Evolutionary conservation across 2,113 vertebrate species (phyloP), one percentile per base, ranked within the genome.

Genomic region (Stigmatopora nigra): DNA sequence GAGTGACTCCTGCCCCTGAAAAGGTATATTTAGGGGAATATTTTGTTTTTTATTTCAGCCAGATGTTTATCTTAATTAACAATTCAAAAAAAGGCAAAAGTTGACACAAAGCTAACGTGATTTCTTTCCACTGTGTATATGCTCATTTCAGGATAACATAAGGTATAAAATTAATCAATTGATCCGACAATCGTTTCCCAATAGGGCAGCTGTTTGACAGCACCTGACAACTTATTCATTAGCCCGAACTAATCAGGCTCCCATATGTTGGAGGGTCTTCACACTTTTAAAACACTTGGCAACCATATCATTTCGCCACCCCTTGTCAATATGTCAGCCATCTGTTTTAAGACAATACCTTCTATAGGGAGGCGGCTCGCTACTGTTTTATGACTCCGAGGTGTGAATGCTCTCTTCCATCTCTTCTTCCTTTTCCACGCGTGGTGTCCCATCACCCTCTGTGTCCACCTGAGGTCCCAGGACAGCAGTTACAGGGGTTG

Each of bases 401-500:
- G 85, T 87, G 84, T 84, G 83, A 88, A 82, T 19, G 35, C 47
- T 60, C 61, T 60, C 58, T 15, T 14, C 12, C 22, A 22, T 45
- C 10, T 51, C 36, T 46, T 31, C 53, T 63, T 58, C 59, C 58
- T 36, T 14, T 52, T 36, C 44, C 67, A 48, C n/a, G 41, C 59
- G 68, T 63, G 65, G 63, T 63, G 67, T 71, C 65, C 76, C 73
- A 66, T 75, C 72, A 64, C 65, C 80, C 71, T 3, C 75, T 67
- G 68, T 74, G 81, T 88, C 88, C 85, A 89, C 85, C 86, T 86
- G 82, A 85, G 81, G 84, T 87, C 86, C 85, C 84, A 82, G 83
- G 84, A 81, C 86, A 78, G 82, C 84, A 83, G 84, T 86, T 82
- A 79, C 52, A 68, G 82, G 73, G 71, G 84, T 79, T 41, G 79